Evolutionary conservation across 2,888 invertebrate genomes (phyloP), one percentile per base, ranked within the genome.

Genomic region (Adineta ricciae): DNA sequence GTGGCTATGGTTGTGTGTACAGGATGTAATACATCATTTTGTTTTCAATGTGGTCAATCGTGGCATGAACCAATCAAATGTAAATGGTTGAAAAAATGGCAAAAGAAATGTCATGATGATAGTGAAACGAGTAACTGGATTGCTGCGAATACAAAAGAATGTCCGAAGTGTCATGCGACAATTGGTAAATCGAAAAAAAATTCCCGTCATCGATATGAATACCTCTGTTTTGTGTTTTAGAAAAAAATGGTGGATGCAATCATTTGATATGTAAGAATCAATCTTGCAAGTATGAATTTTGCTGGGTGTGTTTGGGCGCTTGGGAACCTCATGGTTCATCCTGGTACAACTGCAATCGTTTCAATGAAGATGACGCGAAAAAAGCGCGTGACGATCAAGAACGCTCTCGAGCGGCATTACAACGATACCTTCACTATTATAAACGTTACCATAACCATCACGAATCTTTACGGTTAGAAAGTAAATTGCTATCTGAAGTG

Each of bases 191-290:
- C n/a, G 11, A 46, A 46, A 46, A 5, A 46, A 46, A 5, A 11
- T 46, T 46, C 11, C 11, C 11, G 5, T 46, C 46, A 8, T 46
- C 11, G 11, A 46, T 46, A 46, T 46, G 46, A 46, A 46, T 8
- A 8, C 8, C 5, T 46, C 11, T 46, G 46, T 46, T n/a, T n/a
- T 46, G 46, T 8, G 5, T 64, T 64, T 64, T 24, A 78, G 92
- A 92, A 88, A 92, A 92, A 88, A 96, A 98, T 91, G 98, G 98
- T 86, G 98, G 98, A 84, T 99, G 98, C 91, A 99, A 99, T 92
- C 98, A 99, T 91, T 98, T 99, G 97, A 95, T 95, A 84, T 99
- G 98, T 92, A 97, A 97, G 92, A 98, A 97, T 92, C 95, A 95
- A 92, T 95, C 95, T 91, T 99, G 98, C 91, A 96, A 96, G 91